Conservation (phyloP, 2,113 vertebrate genomes). For the Microtus ochrogaster region DNA sequence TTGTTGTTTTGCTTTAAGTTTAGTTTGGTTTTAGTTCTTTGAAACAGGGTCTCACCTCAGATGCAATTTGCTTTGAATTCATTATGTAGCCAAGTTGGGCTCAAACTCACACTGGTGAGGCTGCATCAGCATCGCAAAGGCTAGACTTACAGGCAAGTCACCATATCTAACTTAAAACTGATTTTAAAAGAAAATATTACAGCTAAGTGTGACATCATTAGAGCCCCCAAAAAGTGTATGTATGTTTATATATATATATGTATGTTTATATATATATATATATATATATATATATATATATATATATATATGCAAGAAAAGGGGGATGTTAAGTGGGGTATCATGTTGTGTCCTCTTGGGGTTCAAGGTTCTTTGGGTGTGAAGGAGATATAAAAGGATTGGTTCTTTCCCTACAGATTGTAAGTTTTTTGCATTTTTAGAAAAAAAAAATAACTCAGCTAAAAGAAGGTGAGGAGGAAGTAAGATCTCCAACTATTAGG, state of each 20-base stretch:
- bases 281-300: not conserved
- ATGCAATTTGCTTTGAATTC: not conserved
- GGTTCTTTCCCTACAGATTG: not conserved
- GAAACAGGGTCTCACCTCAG: not conserved
- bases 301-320: not conserved
- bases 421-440: constrained; percentile 4
- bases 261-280: not conserved
- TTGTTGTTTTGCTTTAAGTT: not conserved
- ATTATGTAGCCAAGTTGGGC: not conserved
- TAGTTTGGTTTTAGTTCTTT: not conserved
- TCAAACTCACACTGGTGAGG: not conserved
- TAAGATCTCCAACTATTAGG: not conserved
- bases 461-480: not conserved
- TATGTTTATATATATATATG: too few relatives aligned
- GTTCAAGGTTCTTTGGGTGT: not conserved
- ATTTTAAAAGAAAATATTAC: constrained; percentile 27
- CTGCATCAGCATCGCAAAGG: too few relatives aligned
- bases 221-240: too few relatives aligned
- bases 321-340: not conserved
- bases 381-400: not conserved
- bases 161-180: not conserved
- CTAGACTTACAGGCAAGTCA: too few relatives aligned
- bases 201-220: not conserved
- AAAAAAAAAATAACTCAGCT: not conserved
- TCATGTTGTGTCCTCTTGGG: not conserved